A percentile compares a stretch with the other conserved stretches of the same genome.
phyloP scores from a whole-genome alignment of 2,888 invertebrate genomes.

The Rhamphomyia laevipes region DNA sequence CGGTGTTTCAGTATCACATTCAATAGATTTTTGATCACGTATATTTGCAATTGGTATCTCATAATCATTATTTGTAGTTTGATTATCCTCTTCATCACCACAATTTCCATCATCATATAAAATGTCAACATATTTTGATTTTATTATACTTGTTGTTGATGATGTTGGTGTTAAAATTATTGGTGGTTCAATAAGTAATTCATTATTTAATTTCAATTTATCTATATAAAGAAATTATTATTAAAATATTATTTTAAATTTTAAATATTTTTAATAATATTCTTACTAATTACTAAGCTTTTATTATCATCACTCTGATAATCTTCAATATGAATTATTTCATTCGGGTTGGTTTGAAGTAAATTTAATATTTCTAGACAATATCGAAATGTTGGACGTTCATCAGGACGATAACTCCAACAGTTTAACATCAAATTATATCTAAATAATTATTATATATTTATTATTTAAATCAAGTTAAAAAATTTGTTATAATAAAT shows the following conservation, averaged over 20 bases:
- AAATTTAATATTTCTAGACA: conserved; percentile 55
- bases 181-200: conserved; percentile 15
- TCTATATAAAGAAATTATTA: not conserved
- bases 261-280: not conserved
- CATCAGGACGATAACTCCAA: conserved; percentile 74
- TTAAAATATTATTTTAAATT: not conserved
- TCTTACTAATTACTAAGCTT: not conserved
- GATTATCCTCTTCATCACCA: conserved; percentile 11
- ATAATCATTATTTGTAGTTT: conserved; percentile 12
- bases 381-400: conserved; percentile 76
- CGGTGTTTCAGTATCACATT: not conserved
- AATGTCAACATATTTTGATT: conserved; percentile 54
- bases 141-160: conserved; percentile 10
- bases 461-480: not conserved
- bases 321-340: conserved; percentile 2
- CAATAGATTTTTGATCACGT: not conserved
- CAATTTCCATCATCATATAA: conserved; percentile 47
- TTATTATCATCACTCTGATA: not conserved
- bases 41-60: conserved; percentile 15
- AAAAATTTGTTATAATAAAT: not conserved
- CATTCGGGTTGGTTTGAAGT: conserved; percentile 19
- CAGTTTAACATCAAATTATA: conserved; percentile 77
- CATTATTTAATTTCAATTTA: conserved; percentile 4
- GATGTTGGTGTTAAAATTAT: conserved; percentile 15
- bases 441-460: conserved; percentile 41